Evolutionary conservation across 2,113 vertebrate genomes (phyloP).

Genomic region (Upupa epops): DNA sequence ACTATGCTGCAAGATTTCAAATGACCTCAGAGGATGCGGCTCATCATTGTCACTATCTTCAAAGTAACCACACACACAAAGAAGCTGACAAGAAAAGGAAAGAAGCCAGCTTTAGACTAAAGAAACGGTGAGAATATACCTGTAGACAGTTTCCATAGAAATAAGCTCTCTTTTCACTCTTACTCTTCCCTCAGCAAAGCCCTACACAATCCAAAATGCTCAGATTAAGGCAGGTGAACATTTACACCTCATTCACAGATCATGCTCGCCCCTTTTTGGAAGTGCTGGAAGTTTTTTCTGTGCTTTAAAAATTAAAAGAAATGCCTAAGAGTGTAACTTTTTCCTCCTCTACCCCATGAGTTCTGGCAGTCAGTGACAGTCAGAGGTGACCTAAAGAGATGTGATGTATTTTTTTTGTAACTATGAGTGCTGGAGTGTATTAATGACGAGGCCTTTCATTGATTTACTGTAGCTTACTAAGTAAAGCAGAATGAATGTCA

Average conservation of each 20-base stretch:
- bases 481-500: background rate
- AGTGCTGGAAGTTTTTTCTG: background rate
- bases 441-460: background rate
- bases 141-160: background rate
- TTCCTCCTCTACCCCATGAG: background rate
- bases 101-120: background rate
- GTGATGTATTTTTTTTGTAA: slow-evolving; percentile 1
- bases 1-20: background rate
- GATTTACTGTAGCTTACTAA: slow-evolving; percentile 28
- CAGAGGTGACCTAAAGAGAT: background rate
- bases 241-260: background rate
- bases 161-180: background rate
- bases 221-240: background rate
- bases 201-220: no score
- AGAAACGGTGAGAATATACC: background rate
- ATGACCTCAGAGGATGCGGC: background rate
- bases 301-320: background rate
- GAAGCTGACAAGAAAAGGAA: background rate
- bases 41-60: background rate
- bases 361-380: background rate
- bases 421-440: background rate
- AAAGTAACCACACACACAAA: background rate
- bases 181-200: background rate
- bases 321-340: background rate
- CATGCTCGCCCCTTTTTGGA: background rate